Percentiles rank a stretch among this genome's conserved stretches.
phyloP scores from a whole-genome alignment of 2,113 vertebrate genomes.

The Muntiacus reevesi region DNA sequence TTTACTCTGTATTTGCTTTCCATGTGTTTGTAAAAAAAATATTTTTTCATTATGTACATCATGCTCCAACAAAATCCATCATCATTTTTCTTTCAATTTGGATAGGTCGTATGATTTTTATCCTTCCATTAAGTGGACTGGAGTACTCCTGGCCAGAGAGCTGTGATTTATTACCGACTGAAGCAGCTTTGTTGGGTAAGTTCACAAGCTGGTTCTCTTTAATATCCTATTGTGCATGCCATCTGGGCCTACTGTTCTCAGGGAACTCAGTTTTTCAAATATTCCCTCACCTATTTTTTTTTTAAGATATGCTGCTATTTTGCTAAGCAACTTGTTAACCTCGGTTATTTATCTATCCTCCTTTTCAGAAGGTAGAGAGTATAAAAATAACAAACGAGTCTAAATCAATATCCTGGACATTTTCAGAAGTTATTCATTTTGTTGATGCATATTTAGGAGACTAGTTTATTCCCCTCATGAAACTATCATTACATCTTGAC shows the following conservation, averaged over 20 bases:
- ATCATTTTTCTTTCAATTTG: not conserved
- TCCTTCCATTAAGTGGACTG: not conserved
- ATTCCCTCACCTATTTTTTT: not conserved
- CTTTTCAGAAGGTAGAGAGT: not conserved
- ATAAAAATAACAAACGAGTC: not conserved
- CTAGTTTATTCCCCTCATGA: not conserved
- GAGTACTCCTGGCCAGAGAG: not conserved
- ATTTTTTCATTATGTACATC: not conserved
- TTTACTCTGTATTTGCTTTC: not conserved
- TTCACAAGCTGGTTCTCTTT: constrained; percentile 65
- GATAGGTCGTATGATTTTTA: not conserved
- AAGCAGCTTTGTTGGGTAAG: constrained; percentile 23
- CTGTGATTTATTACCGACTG: constrained; percentile 64
- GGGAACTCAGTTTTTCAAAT: constrained; percentile 30
- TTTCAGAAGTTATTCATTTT: not conserved
- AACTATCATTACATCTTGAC: not conserved
- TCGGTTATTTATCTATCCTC: not conserved
- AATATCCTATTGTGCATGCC: constrained; percentile 52
- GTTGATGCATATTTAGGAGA: not conserved
- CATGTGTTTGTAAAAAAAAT: not conserved
- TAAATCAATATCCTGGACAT: not conserved
- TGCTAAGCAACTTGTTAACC: not conserved
- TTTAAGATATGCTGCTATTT: constrained; percentile 36
- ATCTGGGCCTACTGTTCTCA: constrained; percentile 61
- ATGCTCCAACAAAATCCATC: not conserved